These are phyloP conservation scores for Apotomis turbidana DNA, from an alignment of 2,888 invertebrate species.

Conservation along the genomic window DNA sequence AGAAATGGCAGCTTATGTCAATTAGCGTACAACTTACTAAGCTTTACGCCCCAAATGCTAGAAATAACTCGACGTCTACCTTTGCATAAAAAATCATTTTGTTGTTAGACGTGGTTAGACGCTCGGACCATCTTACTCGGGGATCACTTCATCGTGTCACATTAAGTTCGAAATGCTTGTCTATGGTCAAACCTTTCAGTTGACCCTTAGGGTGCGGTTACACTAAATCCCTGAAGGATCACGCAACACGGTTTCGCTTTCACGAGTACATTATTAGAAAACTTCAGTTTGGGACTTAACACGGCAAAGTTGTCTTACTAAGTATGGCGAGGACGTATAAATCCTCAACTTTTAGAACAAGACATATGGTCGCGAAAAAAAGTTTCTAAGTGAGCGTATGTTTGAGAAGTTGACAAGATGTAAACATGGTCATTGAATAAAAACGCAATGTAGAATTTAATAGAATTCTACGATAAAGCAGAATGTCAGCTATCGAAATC, in stretches of 20 bases:
- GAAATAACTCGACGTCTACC: background rate
- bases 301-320: constrained; percentile 38
- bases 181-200: constrained; percentile 76
- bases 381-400: constrained; percentile 8
- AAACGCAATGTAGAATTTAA: background rate
- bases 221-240: constrained; percentile 72
- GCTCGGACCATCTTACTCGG: background rate
- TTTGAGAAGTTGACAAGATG: constrained; percentile 1
- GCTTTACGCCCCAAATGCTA: background rate
- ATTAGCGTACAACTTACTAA: too few species aligned
- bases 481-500: too few species aligned
- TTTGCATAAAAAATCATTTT: background rate
- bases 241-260: constrained; percentile 77
- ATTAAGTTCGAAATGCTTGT: constrained; percentile 59
- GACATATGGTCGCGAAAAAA: constrained; percentile 19
- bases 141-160: constrained; percentile 1
- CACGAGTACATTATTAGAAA: constrained; percentile 62
- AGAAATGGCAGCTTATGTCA: too few species aligned
- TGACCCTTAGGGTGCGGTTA: constrained; percentile 77
- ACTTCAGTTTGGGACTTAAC: constrained; percentile 45
- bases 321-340: constrained; percentile 30
- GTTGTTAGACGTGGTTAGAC: background rate
- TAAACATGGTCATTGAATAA: background rate
- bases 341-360: constrained; percentile 35
- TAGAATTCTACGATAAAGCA: too few species aligned